Percentiles rank a stretch among this genome's conserved stretches.
These are phyloP conservation scores for Eucidaris tribuloides DNA, from an alignment of 35 echinoderm and acorn worm genomes.

Conservation along the genomic window DNA sequence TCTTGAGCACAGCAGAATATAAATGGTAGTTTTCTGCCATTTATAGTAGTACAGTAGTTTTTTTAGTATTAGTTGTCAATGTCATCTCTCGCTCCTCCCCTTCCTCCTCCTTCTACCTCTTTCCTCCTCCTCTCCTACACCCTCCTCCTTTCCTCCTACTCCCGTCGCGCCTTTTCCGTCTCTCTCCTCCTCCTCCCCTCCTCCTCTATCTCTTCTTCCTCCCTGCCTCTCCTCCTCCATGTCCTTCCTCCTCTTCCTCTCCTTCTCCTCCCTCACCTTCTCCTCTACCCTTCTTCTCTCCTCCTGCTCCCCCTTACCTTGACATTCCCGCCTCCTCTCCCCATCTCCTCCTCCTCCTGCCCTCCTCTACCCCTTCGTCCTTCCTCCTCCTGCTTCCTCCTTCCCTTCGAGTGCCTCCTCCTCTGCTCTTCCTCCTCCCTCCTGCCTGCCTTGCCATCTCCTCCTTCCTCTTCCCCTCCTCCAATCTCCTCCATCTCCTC, in stretches of 20 bases:
- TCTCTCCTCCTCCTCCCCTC: background rate
- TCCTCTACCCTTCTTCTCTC: background rate
- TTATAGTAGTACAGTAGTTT: no score
- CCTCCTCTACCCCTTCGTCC: no score
- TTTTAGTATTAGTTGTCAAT: no score
- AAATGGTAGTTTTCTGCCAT: no score
- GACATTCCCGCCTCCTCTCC: no score
- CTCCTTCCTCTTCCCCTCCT: background rate
- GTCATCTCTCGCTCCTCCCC: background rate
- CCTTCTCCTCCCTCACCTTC: no score
- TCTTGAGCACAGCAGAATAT: no score
- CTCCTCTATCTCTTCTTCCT: background rate
- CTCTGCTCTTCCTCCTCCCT: background rate
- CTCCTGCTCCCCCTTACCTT: no score
- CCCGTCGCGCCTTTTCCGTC: background rate
- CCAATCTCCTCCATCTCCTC: background rate
- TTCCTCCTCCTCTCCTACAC: no score
- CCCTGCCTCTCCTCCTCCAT: background rate
- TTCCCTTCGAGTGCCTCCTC: background rate
- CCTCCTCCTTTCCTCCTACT: no score
- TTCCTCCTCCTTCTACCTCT: no score
- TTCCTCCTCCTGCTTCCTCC: background rate
- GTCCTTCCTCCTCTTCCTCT: background rate
- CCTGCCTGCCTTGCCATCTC: background rate
- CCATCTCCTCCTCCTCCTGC: background rate